These are phyloP conservation scores for Apis cerana DNA, from an alignment of 1,140 invertebrate species.

Conservation along the genomic window DNA sequence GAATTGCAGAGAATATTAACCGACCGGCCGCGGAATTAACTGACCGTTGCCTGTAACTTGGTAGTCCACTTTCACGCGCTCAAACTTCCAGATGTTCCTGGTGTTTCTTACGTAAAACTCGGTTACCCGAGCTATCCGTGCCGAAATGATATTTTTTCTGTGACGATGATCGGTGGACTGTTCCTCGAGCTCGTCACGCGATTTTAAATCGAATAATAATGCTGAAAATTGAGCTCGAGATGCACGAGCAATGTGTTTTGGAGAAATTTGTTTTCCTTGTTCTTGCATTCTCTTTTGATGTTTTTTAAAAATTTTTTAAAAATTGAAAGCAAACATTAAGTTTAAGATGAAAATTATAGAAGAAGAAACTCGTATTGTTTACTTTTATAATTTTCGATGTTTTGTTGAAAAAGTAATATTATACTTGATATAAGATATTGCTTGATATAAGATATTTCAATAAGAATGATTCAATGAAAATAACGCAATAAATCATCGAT, in stretches of 20 bases:
- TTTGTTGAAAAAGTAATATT: too few species aligned
- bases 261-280: not conserved
- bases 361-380: too few species aligned
- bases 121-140: slow-evolving; percentile 28
- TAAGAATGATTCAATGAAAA: too few species aligned
- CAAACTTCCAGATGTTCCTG: slow-evolving; percentile 73
- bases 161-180: slow-evolving; percentile 16
- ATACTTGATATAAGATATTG: too few species aligned
- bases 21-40: slow-evolving; percentile 71
- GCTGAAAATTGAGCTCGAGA: slow-evolving; percentile 24
- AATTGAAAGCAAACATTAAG: not conserved
- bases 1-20: slow-evolving; percentile 73
- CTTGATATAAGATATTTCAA: too few species aligned
- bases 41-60: slow-evolving; percentile 73
- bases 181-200: not conserved
- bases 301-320: not conserved
- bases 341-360: not conserved
- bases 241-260: not conserved
- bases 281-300: not conserved
- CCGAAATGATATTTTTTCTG: slow-evolving; percentile 30
- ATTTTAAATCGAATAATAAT: slow-evolving; percentile 27
- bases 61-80: slow-evolving; percentile 76
- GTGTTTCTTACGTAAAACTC: slow-evolving; percentile 74
- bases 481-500: too few species aligned
- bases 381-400: too few species aligned